These are phyloP conservation scores for Ornithorhynchus anatinus DNA, from an alignment of 2,113 vertebrate genomes.

Conservation along the genomic window DNA sequence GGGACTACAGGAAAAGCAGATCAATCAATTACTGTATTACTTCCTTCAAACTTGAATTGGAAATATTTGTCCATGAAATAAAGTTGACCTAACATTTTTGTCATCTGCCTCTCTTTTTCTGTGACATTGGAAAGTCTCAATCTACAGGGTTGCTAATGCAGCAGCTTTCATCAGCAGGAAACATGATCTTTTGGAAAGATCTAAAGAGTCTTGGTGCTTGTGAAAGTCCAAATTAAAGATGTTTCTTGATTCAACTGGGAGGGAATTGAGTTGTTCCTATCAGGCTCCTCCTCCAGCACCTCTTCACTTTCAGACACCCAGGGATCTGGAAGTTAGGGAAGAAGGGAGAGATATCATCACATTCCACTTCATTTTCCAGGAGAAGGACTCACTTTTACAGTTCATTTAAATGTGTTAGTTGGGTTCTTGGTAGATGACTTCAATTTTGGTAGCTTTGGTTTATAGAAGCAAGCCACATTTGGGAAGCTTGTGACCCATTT, in stretches of 20 bases:
- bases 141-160: neutral
- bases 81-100: no score
- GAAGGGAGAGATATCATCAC: neutral
- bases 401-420: neutral
- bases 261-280: neutral
- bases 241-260: neutral
- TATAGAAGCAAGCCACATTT: slow-evolving; percentile 31
- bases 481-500: slow-evolving; percentile 46
- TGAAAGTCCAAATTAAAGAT: neutral
- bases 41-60: no score
- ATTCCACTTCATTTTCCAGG: neutral
- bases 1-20: no score
- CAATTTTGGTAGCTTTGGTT: neutral
- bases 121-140: neutral
- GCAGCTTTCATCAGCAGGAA: neutral
- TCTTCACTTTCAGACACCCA: neutral
- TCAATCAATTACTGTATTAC: no score
- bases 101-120: no score
- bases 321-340: neutral
- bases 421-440: neutral
- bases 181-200: neutral
- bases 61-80: no score
- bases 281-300: neutral
- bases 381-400: neutral
- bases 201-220: neutral